Evolutionary conservation across 64 coral and sea anemone species (phyloP).

Genomic region (Actinia tenebrosa): DNA sequence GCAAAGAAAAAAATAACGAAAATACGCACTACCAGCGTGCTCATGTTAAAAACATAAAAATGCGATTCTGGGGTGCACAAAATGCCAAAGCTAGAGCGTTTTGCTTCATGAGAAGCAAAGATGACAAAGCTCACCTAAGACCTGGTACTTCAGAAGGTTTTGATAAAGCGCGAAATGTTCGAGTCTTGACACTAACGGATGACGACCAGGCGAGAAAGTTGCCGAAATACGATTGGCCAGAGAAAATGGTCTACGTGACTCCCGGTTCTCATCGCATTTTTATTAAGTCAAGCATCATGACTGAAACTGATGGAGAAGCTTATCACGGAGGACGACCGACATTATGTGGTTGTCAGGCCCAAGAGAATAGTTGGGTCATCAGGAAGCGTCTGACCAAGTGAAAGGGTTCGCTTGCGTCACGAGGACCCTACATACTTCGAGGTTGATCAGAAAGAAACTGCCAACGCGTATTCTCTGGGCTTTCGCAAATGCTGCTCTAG

Average conservation of each 20-base stretch:
- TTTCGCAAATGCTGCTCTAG: too few relatives aligned
- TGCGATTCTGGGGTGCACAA: neutral
- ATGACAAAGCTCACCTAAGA: neutral
- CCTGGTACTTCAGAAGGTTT: conserved; percentile 23
- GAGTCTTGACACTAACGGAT: conserved; percentile 17
- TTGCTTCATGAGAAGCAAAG: neutral
- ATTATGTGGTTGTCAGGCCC: too few relatives aligned
- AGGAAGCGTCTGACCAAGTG: too few relatives aligned
- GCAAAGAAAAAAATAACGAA: conserved; percentile 44
- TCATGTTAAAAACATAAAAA: conserved; percentile 29
- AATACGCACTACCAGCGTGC: conserved; percentile 32
- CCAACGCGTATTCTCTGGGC: too few relatives aligned
- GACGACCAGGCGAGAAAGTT: conserved; percentile 24
- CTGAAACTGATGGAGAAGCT: neutral
- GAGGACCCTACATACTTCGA: too few relatives aligned
- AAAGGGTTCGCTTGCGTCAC: too few relatives aligned
- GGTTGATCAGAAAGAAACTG: too few relatives aligned
- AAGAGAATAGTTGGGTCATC: too few relatives aligned
- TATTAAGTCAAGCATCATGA: neutral
- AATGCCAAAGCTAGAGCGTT: neutral
- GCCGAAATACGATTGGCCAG: conserved; percentile 55
- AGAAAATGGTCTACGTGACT: conserved; percentile 30
- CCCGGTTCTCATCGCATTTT: conserved; percentile 23
- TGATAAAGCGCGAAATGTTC: neutral
- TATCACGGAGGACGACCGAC: too few relatives aligned